These are phyloP conservation scores for Tetramorium simillimum DNA, from an alignment of 1,140 invertebrate species.

Conservation along the genomic window DNA sequence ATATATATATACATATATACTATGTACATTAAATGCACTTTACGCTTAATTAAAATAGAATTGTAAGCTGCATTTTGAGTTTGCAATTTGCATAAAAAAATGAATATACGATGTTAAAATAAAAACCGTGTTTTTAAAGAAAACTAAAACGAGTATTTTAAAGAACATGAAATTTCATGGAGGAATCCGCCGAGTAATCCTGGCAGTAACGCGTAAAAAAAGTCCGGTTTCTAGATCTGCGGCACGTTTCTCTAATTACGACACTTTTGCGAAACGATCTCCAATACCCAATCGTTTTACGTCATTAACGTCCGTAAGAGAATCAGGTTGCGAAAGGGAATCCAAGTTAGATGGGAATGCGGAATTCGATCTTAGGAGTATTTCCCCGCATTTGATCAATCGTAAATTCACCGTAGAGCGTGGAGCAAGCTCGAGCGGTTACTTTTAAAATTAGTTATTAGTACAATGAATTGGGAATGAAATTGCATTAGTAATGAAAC, in stretches of 20 bases:
- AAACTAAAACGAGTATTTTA: neutral
- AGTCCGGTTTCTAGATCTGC: conserved; percentile 28
- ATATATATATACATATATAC: neutral
- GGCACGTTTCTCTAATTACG: conserved; percentile 47
- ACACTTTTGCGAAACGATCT: conserved; percentile 51
- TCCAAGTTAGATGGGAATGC: conserved; percentile 44
- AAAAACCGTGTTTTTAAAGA: neutral
- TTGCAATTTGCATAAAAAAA: neutral
- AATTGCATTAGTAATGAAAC: conserved; percentile 6
- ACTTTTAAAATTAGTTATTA: conserved; percentile 38
- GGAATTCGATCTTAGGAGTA: conserved; percentile 59
- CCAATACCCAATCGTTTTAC: conserved; percentile 56
- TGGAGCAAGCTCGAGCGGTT: neutral
- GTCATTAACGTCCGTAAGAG: conserved; percentile 42
- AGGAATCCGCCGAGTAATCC: conserved; percentile 26
- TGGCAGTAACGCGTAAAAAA: conserved; percentile 26
- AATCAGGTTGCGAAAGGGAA: conserved; percentile 55
- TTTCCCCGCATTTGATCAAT: conserved; percentile 33
- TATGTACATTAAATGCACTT: neutral
- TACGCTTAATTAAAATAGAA: conserved; percentile 13
- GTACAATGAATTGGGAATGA: conserved; percentile 6
- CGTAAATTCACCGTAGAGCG: conserved; percentile 23
- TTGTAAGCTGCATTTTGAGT: neutral
- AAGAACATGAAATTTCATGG: conserved; percentile 27
- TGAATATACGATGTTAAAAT: neutral